phyloP scores from a whole-genome alignment of 2,888 invertebrate genomes.

The Phengaris arion region DNA sequence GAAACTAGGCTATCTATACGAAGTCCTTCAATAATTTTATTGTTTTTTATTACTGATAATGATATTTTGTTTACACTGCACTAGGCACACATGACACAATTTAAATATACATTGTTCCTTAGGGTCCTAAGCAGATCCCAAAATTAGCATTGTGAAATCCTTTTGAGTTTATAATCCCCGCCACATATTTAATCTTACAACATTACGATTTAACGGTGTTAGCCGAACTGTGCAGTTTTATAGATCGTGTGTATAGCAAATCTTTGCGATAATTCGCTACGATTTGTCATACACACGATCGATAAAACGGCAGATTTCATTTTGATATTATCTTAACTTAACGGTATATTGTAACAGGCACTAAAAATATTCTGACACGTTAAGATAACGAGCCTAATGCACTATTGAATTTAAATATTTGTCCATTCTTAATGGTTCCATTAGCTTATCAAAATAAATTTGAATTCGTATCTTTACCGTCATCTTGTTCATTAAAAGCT shows the following conservation, averaged over 20 bases:
- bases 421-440: background rate
- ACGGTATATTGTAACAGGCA: too few species aligned
- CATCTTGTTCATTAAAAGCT: too few species aligned
- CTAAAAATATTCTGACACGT: background rate
- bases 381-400: background rate
- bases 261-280: too few species aligned
- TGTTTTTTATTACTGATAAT: slow-evolving; percentile 2
- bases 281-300: too few species aligned
- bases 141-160: background rate
- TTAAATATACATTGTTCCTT: too few species aligned
- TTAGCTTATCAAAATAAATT: slow-evolving; percentile 6
- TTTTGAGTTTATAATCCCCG: background rate
- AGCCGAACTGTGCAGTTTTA: too few species aligned
- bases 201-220: too few species aligned
- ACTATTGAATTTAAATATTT: background rate
- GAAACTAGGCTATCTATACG: slow-evolving; percentile 17
- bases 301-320: too few species aligned
- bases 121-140: background rate
- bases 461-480: background rate
- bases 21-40: slow-evolving; percentile 20
- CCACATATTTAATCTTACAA: too few species aligned
- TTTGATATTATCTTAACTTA: too few species aligned
- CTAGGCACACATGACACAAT: too few species aligned
- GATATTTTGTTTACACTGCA: background rate
- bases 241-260: too few species aligned